Percentiles rank a stretch among this genome's conserved stretches.
These are phyloP conservation scores for Toxonevra muliebris DNA, from an alignment of 2,888 invertebrate species.

Conservation along the genomic window DNA sequence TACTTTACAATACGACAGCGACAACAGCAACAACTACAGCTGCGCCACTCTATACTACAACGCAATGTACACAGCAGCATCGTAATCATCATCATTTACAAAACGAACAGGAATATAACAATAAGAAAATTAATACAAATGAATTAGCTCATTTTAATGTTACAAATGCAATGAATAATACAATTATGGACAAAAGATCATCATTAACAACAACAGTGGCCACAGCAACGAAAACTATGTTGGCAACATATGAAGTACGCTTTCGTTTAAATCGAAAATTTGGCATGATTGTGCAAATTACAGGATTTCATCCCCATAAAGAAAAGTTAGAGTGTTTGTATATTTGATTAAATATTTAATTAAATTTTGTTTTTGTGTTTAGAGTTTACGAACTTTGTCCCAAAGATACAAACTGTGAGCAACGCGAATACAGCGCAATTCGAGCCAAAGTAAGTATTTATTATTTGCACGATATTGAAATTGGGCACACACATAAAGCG, in stretches of 20 bases:
- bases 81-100: constrained; percentile 30
- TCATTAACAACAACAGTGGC: constrained; percentile 24
- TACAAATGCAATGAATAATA: too few relatives aligned
- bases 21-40: constrained; percentile 37
- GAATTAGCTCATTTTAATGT: too few relatives aligned
- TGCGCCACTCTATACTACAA: too few relatives aligned
- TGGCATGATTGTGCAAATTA: constrained; percentile 63
- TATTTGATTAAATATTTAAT: background rate
- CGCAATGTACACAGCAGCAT: constrained; percentile 42
- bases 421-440: constrained; percentile 61
- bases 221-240: constrained; percentile 26
- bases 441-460: constrained; percentile 58
- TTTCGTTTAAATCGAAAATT: constrained; percentile 61
- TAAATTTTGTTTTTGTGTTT: constrained; percentile 32
- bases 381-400: constrained; percentile 63
- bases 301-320: constrained; percentile 58
- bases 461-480: too few relatives aligned
- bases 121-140: too few relatives aligned
- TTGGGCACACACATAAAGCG: too few relatives aligned
- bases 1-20: constrained; percentile 76
- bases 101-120: too few relatives aligned
- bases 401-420: constrained; percentile 59
- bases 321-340: constrained; percentile 59
- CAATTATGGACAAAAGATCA: constrained; percentile 10
- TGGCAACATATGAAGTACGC: constrained; percentile 52